phyloP scores from a whole-genome alignment of 2,113 vertebrate species.

The Numida meleagris region DNA sequence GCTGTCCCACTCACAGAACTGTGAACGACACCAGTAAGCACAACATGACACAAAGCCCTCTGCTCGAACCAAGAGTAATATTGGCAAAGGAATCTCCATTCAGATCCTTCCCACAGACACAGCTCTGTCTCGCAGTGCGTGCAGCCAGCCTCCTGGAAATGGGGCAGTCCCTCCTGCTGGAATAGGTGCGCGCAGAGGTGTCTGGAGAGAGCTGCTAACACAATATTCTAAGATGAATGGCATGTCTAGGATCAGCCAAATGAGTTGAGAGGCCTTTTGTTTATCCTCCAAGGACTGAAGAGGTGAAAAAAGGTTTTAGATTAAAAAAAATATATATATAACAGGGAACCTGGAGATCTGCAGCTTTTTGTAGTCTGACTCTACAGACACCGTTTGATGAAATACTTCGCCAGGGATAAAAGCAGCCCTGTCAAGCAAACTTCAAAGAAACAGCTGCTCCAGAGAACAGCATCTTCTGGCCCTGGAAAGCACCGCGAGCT shows the following conservation, averaged over 20 bases:
- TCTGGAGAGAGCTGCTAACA: background rate
- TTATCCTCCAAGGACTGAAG: background rate
- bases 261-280: background rate
- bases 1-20: background rate
- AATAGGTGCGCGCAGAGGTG: fast-evolving
- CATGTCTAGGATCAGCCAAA: background rate
- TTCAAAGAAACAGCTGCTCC: conserved; percentile 25
- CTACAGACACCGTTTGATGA: background rate
- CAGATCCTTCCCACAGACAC: background rate
- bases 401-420: conserved; percentile 18
- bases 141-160: background rate
- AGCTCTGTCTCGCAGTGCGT: background rate
- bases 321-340: background rate
- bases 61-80: background rate
- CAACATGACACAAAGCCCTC: background rate
- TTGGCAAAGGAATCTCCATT: background rate
- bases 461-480: conserved; percentile 24
- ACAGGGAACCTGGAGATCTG: background rate
- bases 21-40: background rate
- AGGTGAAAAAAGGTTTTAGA: conserved; percentile 19
- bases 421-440: background rate
- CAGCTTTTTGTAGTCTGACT: conserved; percentile 22
- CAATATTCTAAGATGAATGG: background rate
- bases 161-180: background rate
- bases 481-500: background rate